Conservation (phyloP, 2,797 vertebrate species). For the Rhinoraja longicauda region DNA sequence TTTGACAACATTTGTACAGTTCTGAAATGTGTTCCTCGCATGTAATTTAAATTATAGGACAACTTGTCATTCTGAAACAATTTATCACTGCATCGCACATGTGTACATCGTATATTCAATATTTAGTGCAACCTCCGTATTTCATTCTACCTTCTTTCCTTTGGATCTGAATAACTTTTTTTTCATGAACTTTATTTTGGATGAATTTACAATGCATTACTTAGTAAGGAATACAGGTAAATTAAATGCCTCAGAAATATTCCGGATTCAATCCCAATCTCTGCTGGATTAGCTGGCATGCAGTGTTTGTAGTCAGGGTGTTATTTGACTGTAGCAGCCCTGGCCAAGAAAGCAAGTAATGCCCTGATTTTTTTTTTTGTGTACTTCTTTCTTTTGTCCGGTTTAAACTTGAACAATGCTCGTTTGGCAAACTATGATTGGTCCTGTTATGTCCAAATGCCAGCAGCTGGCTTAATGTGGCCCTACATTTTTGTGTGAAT, state of each 20-base stretch:
- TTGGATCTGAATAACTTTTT: neutral
- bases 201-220: neutral
- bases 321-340: neutral
- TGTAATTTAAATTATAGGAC: neutral
- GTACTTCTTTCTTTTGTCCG: no score
- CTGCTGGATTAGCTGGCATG: neutral
- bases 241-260: neutral
- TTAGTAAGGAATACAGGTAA: neutral
- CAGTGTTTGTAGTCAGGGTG: neutral
- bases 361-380: neutral
- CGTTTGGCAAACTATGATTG: neutral
- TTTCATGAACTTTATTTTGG: neutral
- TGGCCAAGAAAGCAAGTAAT: neutral
- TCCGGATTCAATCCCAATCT: no score
- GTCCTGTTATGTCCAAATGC: no score
- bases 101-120: neutral
- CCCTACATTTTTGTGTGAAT: no score
- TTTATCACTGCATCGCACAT: neutral
- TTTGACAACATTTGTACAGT: neutral
- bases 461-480: no score
- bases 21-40: neutral
- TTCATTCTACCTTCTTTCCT: neutral
- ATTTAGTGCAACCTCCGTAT: neutral
- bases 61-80: neutral
- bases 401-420: neutral